Evolutionary conservation across 2,797 vertebrate genomes (phyloP).

Genomic region (Siniperca scherzeri): DNA sequence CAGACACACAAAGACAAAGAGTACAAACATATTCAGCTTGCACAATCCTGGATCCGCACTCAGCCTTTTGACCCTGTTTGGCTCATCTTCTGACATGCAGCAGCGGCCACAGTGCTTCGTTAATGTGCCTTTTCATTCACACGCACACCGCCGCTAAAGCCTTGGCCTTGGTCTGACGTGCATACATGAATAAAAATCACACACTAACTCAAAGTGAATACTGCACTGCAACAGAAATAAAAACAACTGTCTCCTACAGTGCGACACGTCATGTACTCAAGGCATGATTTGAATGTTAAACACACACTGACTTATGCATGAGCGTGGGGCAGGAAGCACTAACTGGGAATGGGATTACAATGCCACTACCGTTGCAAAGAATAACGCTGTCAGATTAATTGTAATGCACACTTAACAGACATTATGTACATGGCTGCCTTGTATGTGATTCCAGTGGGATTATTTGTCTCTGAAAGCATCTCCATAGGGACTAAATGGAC

Average conservation of each 20-base stretch:
- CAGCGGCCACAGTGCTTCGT: constrained; percentile 55
- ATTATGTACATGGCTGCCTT: constrained; percentile 59
- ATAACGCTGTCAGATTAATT: constrained; percentile 74
- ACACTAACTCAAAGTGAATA: constrained; percentile 69
- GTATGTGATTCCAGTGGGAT: constrained; percentile 62
- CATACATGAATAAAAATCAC: constrained; percentile 80
- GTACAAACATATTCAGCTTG: constrained; percentile 2
- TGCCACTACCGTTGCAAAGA: constrained; percentile 58
- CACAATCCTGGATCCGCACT: constrained; percentile 34
- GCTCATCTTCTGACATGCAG: constrained; percentile 49
- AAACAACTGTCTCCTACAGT: constrained; percentile 76
- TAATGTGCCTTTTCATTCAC: constrained; percentile 71
- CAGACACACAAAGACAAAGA: not conserved
- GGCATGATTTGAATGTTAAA: constrained; percentile 82
- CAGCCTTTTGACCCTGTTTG: constrained; percentile 62
- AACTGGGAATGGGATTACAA: constrained; percentile 79
- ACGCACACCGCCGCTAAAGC: constrained; percentile 64
- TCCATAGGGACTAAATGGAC: constrained; percentile 61
- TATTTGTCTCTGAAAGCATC: constrained; percentile 65
- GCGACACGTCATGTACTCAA: constrained; percentile 58
- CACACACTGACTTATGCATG: constrained; percentile 78
- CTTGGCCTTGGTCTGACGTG: constrained; percentile 66
- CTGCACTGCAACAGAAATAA: constrained; percentile 69
- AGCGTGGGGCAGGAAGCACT: constrained; percentile 70
- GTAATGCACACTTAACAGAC: constrained; percentile 70